Conservation (phyloP, 2,888 invertebrate species). For the Celastrina argiolus region DNA sequence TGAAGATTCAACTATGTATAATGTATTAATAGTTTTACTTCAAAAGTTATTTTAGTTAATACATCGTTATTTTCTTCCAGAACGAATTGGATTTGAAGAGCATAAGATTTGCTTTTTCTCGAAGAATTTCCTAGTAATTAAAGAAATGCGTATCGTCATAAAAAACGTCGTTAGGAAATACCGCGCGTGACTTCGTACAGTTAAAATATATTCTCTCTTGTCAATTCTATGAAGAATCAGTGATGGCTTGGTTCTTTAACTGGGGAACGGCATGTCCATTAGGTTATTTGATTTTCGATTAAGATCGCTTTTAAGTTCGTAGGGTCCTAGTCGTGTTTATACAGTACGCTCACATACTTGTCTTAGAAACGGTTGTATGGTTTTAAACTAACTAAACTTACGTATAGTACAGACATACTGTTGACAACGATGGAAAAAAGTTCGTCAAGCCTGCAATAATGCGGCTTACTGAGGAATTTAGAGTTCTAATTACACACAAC, state of each 20-base stretch:
- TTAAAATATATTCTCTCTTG: not conserved
- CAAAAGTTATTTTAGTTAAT: not conserved
- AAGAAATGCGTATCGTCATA: constrained; percentile 8
- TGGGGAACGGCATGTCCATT: not conserved
- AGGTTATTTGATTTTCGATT: no score
- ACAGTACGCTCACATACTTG: no score
- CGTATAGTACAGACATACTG: no score
- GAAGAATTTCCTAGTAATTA: not conserved
- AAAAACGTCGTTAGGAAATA: constrained; percentile 10
- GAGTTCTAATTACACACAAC: not conserved
- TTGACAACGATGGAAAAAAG: no score
- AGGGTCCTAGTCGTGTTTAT: no score
- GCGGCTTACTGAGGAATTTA: not conserved
- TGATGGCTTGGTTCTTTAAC: not conserved
- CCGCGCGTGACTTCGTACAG: not conserved
- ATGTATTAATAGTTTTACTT: not conserved
- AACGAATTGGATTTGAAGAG: not conserved
- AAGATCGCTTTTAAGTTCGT: no score
- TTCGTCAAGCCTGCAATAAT: no score
- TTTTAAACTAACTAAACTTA: no score
- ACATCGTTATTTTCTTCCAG: not conserved
- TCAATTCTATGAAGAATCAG: not conserved
- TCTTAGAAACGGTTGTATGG: no score
- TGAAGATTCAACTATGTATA: not conserved
- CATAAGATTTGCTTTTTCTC: not conserved